Evolutionary conservation across 2,797 vertebrate genomes (phyloP), one percentile per base, ranked within the genome.

Genomic region (Sparidentex hasta): DNA sequence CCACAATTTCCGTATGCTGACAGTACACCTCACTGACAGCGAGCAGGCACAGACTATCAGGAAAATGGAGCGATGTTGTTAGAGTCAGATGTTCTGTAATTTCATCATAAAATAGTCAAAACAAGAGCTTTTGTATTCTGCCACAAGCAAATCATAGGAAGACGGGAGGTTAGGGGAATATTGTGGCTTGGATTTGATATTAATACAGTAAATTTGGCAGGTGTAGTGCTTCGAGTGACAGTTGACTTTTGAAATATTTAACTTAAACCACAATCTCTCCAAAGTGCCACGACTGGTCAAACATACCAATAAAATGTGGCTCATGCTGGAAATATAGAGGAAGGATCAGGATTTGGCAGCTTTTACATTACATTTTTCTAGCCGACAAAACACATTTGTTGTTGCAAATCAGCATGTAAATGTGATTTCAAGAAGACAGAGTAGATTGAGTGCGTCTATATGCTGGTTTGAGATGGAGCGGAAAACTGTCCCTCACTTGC

Each of bases 401-500:
- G 13, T 21, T 68, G 18, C 13, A 55, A 55, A 55, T 62, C 18
- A 25, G 1, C 29, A 33, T 46, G 1, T 29, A 8, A 23, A 65
- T 0, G 6, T 64, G 20, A 41, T 58, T 65, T 65, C 21, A 66
- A 17, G 47, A 18, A 44, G 41, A 17, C 20, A 11, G 3, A 3
- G 16, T 12, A 21, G 21, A 23, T 2, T 5, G 12, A 47, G n/a
- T n/a, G 47, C 20, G 1, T 48, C 48, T 61, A 9, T 46, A n/a
- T 59, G 7, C 46, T 51, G 54, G 11, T 55, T 62, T 44, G 41
- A 57, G 46, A 11, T 9, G 7, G 38, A 38, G 38, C 3, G 38
- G 38, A 73, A 11, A 69, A 29, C 14, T 50, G 66, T 70, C 51
- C 25, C 55, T 75, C n/a, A 25, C n/a, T 25, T 44, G 59, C 70